Conservation (phyloP, 2,797 vertebrate genomes). For the Dryobates pubescens region DNA sequence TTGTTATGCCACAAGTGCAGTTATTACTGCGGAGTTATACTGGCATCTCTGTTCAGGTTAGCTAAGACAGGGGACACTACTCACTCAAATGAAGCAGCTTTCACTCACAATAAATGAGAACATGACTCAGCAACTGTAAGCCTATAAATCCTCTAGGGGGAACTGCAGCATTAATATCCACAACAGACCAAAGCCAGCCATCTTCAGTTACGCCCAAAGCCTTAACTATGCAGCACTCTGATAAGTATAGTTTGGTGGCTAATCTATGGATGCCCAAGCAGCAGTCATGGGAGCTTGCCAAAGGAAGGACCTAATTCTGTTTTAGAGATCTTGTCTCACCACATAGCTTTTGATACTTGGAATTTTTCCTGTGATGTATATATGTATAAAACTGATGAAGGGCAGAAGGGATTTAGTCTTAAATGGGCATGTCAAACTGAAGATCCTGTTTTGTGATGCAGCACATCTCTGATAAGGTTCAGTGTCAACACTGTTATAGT, state of each 20-base stretch:
- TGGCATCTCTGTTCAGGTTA: neutral
- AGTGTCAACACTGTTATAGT: neutral
- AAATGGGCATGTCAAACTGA: neutral
- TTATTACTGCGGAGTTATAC: neutral
- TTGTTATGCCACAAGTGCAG: neutral
- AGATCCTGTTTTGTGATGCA: neutral
- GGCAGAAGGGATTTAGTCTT: neutral
- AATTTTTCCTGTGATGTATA: neutral
- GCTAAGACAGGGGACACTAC: neutral
- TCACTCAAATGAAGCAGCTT: neutral
- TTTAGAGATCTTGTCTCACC: neutral
- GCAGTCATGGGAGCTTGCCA: neutral
- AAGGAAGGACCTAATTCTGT: neutral
- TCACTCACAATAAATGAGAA: neutral
- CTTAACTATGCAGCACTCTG: neutral
- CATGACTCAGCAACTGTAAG: neutral
- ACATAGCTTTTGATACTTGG: neutral
- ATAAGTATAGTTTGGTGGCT: neutral
- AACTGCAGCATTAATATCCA: neutral
- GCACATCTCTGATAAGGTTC: neutral
- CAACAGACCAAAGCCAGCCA: neutral
- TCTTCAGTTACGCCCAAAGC: neutral
- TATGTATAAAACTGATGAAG: neutral
- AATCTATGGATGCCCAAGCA: neutral
- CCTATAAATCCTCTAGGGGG: conserved; percentile 45